Evolutionary conservation across 1,140 invertebrate genomes (phyloP), one percentile per base, ranked within the genome.

Genomic region (Colletes gigas): DNA sequence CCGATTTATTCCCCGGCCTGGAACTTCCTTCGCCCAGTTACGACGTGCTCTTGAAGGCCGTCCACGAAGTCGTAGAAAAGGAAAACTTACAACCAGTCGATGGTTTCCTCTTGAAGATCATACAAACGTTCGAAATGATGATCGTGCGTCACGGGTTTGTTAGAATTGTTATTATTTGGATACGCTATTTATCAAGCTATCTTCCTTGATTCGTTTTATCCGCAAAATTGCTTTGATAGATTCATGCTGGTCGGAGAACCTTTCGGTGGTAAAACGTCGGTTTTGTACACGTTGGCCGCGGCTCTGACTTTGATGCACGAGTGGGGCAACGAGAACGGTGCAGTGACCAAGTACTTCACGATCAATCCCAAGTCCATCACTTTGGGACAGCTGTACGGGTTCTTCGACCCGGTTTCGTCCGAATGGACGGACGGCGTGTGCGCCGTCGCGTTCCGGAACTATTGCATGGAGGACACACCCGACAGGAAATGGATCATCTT

Each of bases 291-390:
- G 9, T 93, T 98, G 55, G 95, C 97, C 4, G 95, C 96, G 82
- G 95, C 97, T 0, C 89, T 98, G 19, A 96, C 95, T 0, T 91
- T 95, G 10, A 95, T 98, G 91, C 94, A 96, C 82, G 93, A 96
- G 3, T 92, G 92, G 93, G 94, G 93, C 44, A 91, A 93, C 9
- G 92, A 92, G 10, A 93, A 89, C 67, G 90, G 93, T 83, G 94
- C 95, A 90, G 93, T 94, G 47, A 96, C 96, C 1, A 94, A 94
- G 81, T 97, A 96, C 89, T 96, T 95, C 78, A 97, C 97, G 3
- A 95, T 99, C 30, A 99, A 99, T 94, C 98, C 98, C 0, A 99
- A 99, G 93, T 95, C 98, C 1, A 96, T 99, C 21, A 98, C 97
- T 0, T 97, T 98, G 95, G 97, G 96, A 55, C 97, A 98, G 91